phyloP scores from a whole-genome alignment of 2,797 vertebrate species.

The Xenops minutus region DNA sequence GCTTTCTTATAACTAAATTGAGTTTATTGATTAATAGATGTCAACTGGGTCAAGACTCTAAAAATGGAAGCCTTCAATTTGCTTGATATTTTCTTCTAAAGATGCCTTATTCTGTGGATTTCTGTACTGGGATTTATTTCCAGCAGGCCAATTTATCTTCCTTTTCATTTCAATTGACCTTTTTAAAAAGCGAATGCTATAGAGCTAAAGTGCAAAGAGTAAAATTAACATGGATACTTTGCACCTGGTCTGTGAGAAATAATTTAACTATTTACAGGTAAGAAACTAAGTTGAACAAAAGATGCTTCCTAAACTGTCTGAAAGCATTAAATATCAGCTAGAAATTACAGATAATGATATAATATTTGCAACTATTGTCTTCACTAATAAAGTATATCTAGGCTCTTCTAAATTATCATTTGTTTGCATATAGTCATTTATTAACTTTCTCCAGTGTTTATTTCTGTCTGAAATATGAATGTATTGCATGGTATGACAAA shows the following conservation, averaged over 20 bases:
- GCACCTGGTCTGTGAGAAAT: not conserved
- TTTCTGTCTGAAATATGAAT: not conserved
- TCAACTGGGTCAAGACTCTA: slow-evolving; percentile 30
- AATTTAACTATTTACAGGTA: slow-evolving; percentile 19
- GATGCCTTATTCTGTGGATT: slow-evolving; percentile 21
- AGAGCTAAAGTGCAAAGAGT: not conserved
- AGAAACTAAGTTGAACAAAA: slow-evolving; percentile 17
- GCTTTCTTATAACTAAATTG: slow-evolving; percentile 24
- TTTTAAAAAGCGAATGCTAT: slow-evolving; percentile 30
- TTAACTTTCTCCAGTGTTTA: slow-evolving; percentile 42
- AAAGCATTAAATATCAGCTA: slow-evolving; percentile 36
- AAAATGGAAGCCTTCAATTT: slow-evolving; percentile 32
- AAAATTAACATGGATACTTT: slow-evolving; percentile 44
- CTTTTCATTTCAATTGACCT: slow-evolving; percentile 57
- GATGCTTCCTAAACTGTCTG: not conserved
- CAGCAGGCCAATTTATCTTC: slow-evolving; percentile 10
- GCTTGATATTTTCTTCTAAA: slow-evolving; percentile 43
- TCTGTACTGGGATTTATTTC: slow-evolving; percentile 44
- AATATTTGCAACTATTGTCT: slow-evolving; percentile 4
- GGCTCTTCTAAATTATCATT: not conserved
- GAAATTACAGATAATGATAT: not conserved
- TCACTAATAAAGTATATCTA: not conserved
- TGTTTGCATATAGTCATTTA: not conserved
- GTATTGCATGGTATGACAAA: not conserved
- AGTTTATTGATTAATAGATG: slow-evolving; percentile 20